Evolutionary conservation across 1,140 invertebrate genomes (phyloP).

Genomic region (Drosophila lini): DNA sequence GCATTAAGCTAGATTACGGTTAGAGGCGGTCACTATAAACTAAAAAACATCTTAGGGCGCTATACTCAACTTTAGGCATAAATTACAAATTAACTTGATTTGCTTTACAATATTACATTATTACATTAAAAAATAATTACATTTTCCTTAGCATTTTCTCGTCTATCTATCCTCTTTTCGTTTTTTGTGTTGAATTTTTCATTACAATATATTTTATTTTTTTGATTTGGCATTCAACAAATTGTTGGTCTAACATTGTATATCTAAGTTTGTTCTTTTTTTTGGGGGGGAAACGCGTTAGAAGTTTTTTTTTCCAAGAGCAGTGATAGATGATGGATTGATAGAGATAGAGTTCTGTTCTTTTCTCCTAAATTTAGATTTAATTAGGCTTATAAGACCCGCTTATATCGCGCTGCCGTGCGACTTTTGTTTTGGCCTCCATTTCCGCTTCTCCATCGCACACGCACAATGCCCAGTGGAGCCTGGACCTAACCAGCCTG

Average conservation of each 20-base stretch:
- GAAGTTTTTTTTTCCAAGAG: constrained; percentile 25
- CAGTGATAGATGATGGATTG: constrained; percentile 42
- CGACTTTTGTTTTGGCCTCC: constrained; percentile 61
- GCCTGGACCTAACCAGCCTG: constrained; percentile 69
- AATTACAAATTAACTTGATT: constrained; percentile 62
- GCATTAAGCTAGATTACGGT: constrained; percentile 78
- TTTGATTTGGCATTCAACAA: constrained; percentile 80
- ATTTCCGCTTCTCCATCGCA: constrained; percentile 30
- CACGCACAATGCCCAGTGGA: constrained; percentile 30
- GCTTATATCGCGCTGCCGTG: constrained; percentile 80
- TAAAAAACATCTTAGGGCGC: constrained; percentile 75
- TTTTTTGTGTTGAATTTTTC: constrained; percentile 53
- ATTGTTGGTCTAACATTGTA: constrained; percentile 69
- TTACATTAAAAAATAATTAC: constrained; percentile 29
- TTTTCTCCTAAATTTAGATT: constrained; percentile 32
- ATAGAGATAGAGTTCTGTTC: constrained; percentile 23
- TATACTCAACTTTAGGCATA: constrained; percentile 54
- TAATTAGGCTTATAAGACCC: constrained; percentile 81
- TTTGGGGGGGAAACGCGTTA: constrained; percentile 17
- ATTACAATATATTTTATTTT: constrained; percentile 30
- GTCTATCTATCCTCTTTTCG: no score
- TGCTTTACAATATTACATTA: constrained; percentile 59
- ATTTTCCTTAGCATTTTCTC: constrained; percentile 25
- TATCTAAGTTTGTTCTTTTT: constrained; percentile 72
- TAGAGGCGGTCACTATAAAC: constrained; percentile 73